A percentile compares a stretch with the other conserved stretches of the same genome.
Conservation (phyloP, 2,888 invertebrate genomes). For the Coecobrya sp. region DNA sequence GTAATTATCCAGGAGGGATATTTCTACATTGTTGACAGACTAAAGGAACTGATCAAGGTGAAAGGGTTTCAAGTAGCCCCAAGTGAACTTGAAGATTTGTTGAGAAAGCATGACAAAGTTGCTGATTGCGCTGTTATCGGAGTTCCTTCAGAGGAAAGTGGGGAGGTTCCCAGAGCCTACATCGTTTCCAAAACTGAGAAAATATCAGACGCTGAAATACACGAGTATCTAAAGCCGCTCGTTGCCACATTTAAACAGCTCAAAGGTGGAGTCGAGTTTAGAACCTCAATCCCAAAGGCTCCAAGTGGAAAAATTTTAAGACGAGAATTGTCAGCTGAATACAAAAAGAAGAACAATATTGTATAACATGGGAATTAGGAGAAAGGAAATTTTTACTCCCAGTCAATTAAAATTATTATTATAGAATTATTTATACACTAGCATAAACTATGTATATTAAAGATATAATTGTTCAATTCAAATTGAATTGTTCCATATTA, state of each 20-base stretch:
- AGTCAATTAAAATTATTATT: too few species aligned
- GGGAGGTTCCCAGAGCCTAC: slow-evolving; percentile 90
- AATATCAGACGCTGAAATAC: slow-evolving; percentile 85
- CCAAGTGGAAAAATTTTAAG: slow-evolving; percentile 91
- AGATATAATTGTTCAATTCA: too few species aligned
- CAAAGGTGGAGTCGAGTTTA: slow-evolving; percentile 91
- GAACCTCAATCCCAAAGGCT: slow-evolving; percentile 92
- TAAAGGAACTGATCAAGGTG: slow-evolving; percentile 88
- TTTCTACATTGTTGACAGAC: slow-evolving; percentile 84
- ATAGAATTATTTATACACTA: too few species aligned
- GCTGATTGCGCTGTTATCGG: slow-evolving; percentile 95
- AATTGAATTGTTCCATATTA: too few species aligned
- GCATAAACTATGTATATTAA: too few species aligned
- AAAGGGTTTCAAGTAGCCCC: slow-evolving; percentile 93
- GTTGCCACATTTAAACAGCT: slow-evolving; percentile 90
- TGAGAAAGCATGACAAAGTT: slow-evolving; percentile 92
- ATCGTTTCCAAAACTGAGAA: slow-evolving; percentile 87
- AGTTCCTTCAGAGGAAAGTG: slow-evolving; percentile 91
- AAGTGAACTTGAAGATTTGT: slow-evolving; percentile 90
- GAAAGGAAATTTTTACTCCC: too few species aligned
- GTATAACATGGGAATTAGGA: too few species aligned
- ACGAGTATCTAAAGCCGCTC: slow-evolving; percentile 78
- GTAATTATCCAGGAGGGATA: slow-evolving; percentile 61
- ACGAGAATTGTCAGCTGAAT: slow-evolving; percentile 80
- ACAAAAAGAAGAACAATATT: slow-evolving; percentile 66